Evolutionary conservation across 1,140 invertebrate species (phyloP).

Genomic region (Bombus turneri): DNA sequence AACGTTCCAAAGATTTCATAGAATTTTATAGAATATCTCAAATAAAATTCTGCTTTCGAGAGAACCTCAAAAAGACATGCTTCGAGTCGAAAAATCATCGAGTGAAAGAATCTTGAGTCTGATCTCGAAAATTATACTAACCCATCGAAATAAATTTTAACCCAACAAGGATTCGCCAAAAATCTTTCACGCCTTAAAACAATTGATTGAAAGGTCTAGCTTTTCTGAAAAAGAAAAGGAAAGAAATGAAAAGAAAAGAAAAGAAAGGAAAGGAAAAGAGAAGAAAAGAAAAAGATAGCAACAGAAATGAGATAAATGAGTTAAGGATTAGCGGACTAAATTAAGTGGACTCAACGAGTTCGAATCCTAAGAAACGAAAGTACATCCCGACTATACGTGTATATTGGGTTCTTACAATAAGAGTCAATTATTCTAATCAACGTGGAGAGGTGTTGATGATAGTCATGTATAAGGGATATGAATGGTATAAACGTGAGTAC

Average conservation of each 20-base stretch:
- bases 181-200: background rate
- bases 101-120: no score
- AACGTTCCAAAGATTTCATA: background rate
- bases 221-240: background rate
- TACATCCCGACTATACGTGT: constrained; percentile 50
- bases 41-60: background rate
- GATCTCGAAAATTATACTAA: background rate
- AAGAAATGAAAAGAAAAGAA: background rate
- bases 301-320: background rate
- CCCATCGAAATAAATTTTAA: background rate
- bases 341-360: background rate
- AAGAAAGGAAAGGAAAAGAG: background rate
- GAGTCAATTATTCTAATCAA: constrained; percentile 67
- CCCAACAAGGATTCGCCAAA: background rate
- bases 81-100: background rate
- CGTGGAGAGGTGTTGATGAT: constrained; percentile 39
- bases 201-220: no score
- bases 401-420: constrained; percentile 62
- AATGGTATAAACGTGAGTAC: constrained; percentile 57
- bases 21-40: background rate
- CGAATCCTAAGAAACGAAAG: constrained; percentile 53
- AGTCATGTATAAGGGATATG: constrained; percentile 35
- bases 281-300: background rate
- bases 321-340: background rate
- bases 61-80: background rate